These are phyloP conservation scores for Epinephelus moara DNA, from an alignment of 2,113 vertebrate species.

Conservation along the genomic window DNA sequence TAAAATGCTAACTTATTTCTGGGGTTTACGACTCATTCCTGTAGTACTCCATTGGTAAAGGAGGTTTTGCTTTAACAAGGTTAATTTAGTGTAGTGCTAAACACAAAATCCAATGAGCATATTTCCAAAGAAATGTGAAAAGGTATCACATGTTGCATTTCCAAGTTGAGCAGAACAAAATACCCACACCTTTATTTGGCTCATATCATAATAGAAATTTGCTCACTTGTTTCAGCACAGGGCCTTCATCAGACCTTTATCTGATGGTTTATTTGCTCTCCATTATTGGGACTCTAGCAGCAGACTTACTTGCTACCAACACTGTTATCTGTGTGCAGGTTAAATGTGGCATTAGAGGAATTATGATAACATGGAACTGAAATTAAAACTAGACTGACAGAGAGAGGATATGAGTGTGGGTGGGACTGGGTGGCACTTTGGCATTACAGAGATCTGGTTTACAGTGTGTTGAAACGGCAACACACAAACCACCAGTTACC, in stretches of 20 bases:
- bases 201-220: too few species aligned
- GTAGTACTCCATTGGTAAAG: too few species aligned
- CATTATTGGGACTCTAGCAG: not conserved
- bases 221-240: too few species aligned
- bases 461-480: not conserved
- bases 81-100: too few species aligned
- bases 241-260: not conserved
- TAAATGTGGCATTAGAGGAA: not conserved
- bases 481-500: not conserved
- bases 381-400: constrained; percentile 3
- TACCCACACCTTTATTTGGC: too few species aligned
- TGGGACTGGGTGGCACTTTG: not conserved
- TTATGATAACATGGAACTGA: constrained; percentile 1
- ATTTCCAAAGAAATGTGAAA: too few species aligned
- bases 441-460: constrained; percentile 11
- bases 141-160: too few species aligned
- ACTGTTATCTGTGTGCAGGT: not conserved
- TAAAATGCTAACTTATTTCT: too few species aligned
- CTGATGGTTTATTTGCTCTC: not conserved
- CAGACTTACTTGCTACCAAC: not conserved
- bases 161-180: too few species aligned
- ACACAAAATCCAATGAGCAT: too few species aligned
- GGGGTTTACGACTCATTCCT: too few species aligned
- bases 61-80: too few species aligned
- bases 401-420: not conserved